Evolutionary conservation across 2,888 invertebrate species (phyloP).

Genomic region (Teinopalpus imperialis): DNA sequence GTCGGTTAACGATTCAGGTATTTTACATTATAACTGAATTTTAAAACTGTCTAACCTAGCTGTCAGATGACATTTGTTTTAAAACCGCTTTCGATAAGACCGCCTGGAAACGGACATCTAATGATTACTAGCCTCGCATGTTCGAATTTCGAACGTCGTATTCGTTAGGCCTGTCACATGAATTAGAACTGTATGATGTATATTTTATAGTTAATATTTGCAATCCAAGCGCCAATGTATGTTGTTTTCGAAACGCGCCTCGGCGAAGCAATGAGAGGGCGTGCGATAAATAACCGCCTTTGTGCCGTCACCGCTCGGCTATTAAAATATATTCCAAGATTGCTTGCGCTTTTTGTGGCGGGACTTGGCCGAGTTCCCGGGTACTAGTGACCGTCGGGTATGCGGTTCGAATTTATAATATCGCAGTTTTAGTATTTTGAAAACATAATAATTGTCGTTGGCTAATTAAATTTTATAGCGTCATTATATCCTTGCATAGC

Average conservation of each 20-base stretch:
- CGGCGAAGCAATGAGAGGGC: slow-evolving; percentile 79
- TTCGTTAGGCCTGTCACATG: slow-evolving; percentile 42
- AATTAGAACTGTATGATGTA: slow-evolving; percentile 49
- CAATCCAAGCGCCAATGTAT: slow-evolving; percentile 41
- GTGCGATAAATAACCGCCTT: slow-evolving; percentile 81
- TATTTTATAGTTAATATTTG: slow-evolving; percentile 53
- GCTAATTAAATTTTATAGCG: too few species aligned
- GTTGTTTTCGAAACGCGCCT: slow-evolving; percentile 63
- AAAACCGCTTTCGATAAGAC: slow-evolving; percentile 51
- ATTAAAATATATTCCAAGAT: slow-evolving; percentile 79
- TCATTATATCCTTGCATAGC: too few species aligned
- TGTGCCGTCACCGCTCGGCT: slow-evolving; percentile 77
- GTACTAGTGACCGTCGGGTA: too few species aligned
- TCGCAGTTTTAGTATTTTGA: too few species aligned
- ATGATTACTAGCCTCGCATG: slow-evolving; percentile 75
- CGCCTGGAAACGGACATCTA: slow-evolving; percentile 69
- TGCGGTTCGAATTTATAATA: slow-evolving; percentile 3
- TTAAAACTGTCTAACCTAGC: too few species aligned
- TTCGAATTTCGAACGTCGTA: slow-evolving; percentile 63
- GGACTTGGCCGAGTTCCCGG: too few species aligned
- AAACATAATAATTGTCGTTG: too few species aligned
- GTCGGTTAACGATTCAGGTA: slow-evolving; percentile 43
- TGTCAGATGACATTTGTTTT: slow-evolving; percentile 41
- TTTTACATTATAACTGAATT: too few species aligned
- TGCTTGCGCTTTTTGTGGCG: slow-evolving; percentile 67